These are phyloP conservation scores for Ephialtes manifestator DNA, from an alignment of 2,888 invertebrate genomes.

Conservation along the genomic window DNA sequence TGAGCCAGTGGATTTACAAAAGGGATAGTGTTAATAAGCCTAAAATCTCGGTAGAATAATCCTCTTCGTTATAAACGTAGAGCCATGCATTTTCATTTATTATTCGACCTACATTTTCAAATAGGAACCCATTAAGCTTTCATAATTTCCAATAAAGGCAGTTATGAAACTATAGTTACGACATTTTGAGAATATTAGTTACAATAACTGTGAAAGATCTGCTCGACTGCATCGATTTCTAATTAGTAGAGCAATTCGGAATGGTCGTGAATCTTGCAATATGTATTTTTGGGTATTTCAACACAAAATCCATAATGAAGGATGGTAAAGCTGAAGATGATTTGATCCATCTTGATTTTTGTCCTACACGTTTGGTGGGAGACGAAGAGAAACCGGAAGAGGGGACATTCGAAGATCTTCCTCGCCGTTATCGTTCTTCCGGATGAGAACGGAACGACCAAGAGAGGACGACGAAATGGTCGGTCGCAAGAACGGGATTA, in stretches of 20 bases:
- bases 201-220: background rate
- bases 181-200: background rate
- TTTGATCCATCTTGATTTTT: constrained; percentile 13
- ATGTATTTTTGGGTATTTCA: background rate
- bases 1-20: background rate
- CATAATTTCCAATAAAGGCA: background rate
- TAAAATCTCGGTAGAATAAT: background rate
- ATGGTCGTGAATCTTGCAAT: background rate
- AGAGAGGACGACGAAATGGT: constrained; percentile 48
- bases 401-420: constrained; percentile 23
- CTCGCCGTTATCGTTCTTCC: constrained; percentile 79
- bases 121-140: background rate
- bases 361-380: background rate
- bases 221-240: background rate
- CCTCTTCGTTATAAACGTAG: background rate
- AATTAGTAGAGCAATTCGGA: background rate
- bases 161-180: background rate
- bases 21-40: background rate
- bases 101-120: constrained; percentile 24
- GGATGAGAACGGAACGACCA: constrained; percentile 73
- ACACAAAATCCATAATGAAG: background rate
- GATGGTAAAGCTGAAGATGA: background rate
- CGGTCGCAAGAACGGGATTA: constrained; percentile 79
- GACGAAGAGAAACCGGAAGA: background rate
- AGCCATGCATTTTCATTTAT: background rate